These are phyloP conservation scores for Drosophila pseudoobscura DNA, from an alignment of 1,140 invertebrate species.

Conservation along the genomic window DNA sequence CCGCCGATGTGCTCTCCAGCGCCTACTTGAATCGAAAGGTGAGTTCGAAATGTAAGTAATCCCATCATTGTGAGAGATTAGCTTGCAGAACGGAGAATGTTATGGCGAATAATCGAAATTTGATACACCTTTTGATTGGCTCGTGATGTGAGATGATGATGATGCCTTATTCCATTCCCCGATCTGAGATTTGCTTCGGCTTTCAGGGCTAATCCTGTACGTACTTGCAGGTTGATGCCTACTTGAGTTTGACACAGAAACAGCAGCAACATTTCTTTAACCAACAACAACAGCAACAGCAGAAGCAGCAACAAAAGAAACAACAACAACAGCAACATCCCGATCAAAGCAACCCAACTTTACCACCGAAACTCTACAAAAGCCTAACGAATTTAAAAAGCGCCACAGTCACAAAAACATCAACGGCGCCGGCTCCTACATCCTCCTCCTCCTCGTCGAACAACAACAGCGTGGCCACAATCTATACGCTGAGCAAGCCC, in stretches of 20 bases:
- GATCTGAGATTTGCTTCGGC: background rate
- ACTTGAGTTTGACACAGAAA: slow-evolving; percentile 78
- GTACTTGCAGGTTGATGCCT: slow-evolving; percentile 75
- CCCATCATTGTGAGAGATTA: slow-evolving; percentile 58
- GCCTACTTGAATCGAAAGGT: slow-evolving; percentile 82
- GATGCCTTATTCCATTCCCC: slow-evolving; percentile 41
- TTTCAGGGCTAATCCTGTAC: slow-evolving; percentile 2
- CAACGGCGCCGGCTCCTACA: slow-evolving; percentile 32
- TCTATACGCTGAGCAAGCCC: slow-evolving; percentile 72
- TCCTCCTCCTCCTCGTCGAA: slow-evolving; percentile 42
- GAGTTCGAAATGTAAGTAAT: slow-evolving; percentile 82
- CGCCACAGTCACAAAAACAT: slow-evolving; percentile 39
- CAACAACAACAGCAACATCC: slow-evolving; percentile 17
- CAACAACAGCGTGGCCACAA: slow-evolving; percentile 68
- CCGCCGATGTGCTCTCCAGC: slow-evolving; percentile 64
- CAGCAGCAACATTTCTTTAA: slow-evolving; percentile 78
- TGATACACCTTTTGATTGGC: slow-evolving; percentile 20
- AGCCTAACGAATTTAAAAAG: slow-evolving; percentile 83
- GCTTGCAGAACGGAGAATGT: slow-evolving; percentile 40
- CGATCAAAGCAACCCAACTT: slow-evolving; percentile 77
- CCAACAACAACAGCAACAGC: slow-evolving; percentile 59
- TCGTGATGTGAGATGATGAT: background rate
- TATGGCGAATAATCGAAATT: slow-evolving; percentile 27
- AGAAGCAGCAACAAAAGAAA: slow-evolving; percentile 49
- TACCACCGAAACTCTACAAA: slow-evolving; percentile 83